Conservation (phyloP, 2,888 invertebrate species). For the Encarsia formosa region DNA sequence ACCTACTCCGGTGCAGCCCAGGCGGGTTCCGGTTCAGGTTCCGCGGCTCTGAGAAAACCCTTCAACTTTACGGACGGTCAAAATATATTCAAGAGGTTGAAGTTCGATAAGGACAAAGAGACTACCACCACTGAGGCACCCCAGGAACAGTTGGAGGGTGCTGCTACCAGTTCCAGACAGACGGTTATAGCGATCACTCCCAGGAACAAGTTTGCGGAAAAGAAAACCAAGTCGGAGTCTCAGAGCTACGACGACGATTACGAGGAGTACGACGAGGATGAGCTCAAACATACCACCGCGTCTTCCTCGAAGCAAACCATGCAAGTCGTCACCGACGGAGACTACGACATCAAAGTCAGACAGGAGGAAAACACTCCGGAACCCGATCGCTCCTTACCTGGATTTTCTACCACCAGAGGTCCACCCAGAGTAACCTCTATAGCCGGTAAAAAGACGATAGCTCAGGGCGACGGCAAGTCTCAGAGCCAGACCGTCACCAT, state of each 20-base stretch:
- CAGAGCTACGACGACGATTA: conserved; percentile 53
- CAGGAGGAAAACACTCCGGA: conserved; percentile 53
- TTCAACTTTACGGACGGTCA: conserved; percentile 42
- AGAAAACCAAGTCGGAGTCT: conserved; percentile 4
- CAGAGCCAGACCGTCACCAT: conserved; percentile 64
- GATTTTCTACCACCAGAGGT: conserved; percentile 60
- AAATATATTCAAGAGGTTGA: conserved; percentile 40
- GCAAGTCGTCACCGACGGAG: conserved; percentile 57
- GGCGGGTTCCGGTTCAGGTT: conserved; percentile 66
- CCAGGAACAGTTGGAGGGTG: conserved; percentile 12
- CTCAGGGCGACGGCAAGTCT: conserved; percentile 59
- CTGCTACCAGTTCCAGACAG: conserved; percentile 11
- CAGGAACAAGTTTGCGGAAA: conserved; percentile 8
- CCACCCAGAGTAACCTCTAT: conserved; percentile 64
- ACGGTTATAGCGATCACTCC: conserved; percentile 20
- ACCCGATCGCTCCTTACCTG: conserved; percentile 52
- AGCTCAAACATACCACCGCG: conserved; percentile 47
- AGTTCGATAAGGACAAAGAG: conserved; percentile 29
- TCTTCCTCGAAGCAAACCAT: conserved; percentile 63
- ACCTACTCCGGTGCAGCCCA: conserved; percentile 78
- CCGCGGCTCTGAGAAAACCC: conserved; percentile 43
- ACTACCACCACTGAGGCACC: not conserved
- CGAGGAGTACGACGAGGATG: conserved; percentile 61
- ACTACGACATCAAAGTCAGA: conserved; percentile 60
- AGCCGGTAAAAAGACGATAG: conserved; percentile 55